These are phyloP conservation scores for Zosterops pallidus DNA, from an alignment of 2,113 vertebrate genomes.

Conservation along the genomic window DNA sequence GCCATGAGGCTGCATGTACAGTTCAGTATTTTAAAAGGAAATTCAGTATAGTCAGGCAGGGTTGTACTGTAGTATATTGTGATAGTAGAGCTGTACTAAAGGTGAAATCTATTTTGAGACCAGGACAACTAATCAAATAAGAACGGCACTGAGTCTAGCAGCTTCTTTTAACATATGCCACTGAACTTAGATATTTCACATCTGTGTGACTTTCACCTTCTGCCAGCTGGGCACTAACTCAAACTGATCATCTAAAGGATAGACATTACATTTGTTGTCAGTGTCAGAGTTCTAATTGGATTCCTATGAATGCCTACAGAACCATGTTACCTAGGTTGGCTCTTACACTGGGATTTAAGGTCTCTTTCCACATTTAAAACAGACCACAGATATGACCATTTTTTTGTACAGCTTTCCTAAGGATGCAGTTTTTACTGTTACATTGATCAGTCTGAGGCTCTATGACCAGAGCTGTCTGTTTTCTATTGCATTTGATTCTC, in stretches of 20 bases:
- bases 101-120: background rate
- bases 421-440: background rate
- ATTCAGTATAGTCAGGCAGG: background rate
- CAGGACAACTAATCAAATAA: background rate
- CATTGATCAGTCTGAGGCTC: background rate
- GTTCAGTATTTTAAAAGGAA: background rate
- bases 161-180: background rate
- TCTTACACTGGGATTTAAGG: background rate
- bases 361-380: background rate
- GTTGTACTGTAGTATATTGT: background rate
- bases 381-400: fast-evolving
- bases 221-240: background rate
- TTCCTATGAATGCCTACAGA: background rate
- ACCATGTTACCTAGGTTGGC: background rate
- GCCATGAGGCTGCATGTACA: background rate
- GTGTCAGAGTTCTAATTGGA: background rate
- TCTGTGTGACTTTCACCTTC: background rate
- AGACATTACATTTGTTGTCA: background rate
- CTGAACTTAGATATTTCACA: background rate
- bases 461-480: background rate
- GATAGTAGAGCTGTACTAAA: background rate
- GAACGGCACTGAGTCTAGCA: background rate
- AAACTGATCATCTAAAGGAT: background rate
- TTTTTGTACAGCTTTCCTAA: background rate
- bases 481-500: background rate